Evolutionary conservation across 2,797 vertebrate species (phyloP), one percentile per base, ranked within the genome.

Genomic region (Delichon dasypus): DNA sequence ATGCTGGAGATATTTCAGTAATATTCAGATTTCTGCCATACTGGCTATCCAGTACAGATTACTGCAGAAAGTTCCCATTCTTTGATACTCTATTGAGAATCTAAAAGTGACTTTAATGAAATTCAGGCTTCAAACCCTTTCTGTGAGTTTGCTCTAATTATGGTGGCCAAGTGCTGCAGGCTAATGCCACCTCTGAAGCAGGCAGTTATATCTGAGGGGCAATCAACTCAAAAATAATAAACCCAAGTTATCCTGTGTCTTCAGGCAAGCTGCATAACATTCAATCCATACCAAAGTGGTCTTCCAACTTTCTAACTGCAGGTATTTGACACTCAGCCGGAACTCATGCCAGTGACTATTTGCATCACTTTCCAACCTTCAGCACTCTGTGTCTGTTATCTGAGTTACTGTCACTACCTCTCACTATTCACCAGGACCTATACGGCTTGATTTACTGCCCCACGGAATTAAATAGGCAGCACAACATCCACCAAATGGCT

Each of bases 291-390:
- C 22, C 40, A 53, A 92, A 90, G 42, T n/a, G 26, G 42, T 79
- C 48, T 76, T 62, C 67, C 45, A 81, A 16, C 62, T 81, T 92
- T 53, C 60, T 84, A 30, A 86, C 88, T 87, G 84, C 88, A 95
- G 77, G 74, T 93, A 67, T 89, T 93, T 96, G 80, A 85, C 84
- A 67, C 61, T 65, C 72, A 85, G 65, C 58, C 61, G 85, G 89
- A 81, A 88, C 44, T 85, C 71, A 25, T 42, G 61, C 45, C 71
- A 42, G 55, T 84, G 76, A 85, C 67, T 66, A 81, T 91, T 74
- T 93, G 57, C 73, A 85, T 94, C 67, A 16, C 53, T 81, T 92
- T 93, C 62, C 76, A 53, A 96, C 73, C 91, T 42, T 48, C 62
- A 96, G 54, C 54, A 36, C 34, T 62, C 29, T 32, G 21, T 54